Conservation (phyloP, 2,888 invertebrate genomes). For the Lucinisca nassula region DNA sequence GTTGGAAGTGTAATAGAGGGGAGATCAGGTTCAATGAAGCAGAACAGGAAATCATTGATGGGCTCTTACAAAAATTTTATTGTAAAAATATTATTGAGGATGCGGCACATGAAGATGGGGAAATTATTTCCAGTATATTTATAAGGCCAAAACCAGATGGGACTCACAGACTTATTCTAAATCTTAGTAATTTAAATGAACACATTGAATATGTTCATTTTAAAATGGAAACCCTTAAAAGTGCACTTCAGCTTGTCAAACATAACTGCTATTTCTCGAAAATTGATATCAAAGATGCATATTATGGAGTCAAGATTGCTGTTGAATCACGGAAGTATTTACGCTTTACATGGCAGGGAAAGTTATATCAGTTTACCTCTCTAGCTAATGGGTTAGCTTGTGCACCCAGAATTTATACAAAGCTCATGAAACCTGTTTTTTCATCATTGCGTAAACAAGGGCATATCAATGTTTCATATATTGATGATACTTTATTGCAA, state of each 20-base stretch:
- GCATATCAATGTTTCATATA: too few relatives aligned
- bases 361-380: too few relatives aligned
- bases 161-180: slow-evolving; percentile 17
- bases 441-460: too few relatives aligned
- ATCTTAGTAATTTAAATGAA: slow-evolving; percentile 26
- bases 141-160: slow-evolving; percentile 36
- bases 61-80: background rate
- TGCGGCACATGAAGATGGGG: background rate
- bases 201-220: background rate
- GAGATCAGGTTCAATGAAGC: background rate
- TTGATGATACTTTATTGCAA: too few relatives aligned
- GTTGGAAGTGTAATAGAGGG: background rate
- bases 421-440: too few relatives aligned
- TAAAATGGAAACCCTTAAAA: slow-evolving; percentile 18
- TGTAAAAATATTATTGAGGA: slow-evolving; percentile 1
- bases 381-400: too few relatives aligned
- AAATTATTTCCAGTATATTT: slow-evolving; percentile 20
- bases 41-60: background rate
- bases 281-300: too few relatives aligned
- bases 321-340: slow-evolving; percentile 31
- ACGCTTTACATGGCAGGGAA: slow-evolving; percentile 33
- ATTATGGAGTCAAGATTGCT: background rate
- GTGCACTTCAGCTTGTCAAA: slow-evolving; percentile 2
- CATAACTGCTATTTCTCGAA: background rate
- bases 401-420: too few relatives aligned